Evolutionary conservation across 2,113 vertebrate genomes (phyloP), one percentile per base, ranked within the genome.

Genomic region (Chloropsis hardwickii): DNA sequence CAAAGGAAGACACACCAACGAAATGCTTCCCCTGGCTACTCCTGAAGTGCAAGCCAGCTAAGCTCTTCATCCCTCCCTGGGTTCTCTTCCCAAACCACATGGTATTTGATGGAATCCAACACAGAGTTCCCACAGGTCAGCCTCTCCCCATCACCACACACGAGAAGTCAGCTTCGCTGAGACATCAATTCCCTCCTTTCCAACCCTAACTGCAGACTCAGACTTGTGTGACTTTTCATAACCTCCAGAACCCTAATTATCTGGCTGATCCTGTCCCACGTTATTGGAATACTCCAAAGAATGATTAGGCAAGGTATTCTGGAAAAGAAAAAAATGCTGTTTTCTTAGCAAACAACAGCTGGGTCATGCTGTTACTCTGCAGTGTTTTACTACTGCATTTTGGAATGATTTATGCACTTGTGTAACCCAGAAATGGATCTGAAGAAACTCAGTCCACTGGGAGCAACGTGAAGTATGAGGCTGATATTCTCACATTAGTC

Each of bases 331-430:
- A 58, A 28, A 3, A 14, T 14, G 9, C 50, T 64, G 60, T 93
- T 96, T 91, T 81, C 77, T 86, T 5, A 91, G 77, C 84, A 95
- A 95, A 91, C 83, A 93, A 82, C 82, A 92, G 94, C 81, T 84
- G 87, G 88, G 60, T 74, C 91, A 85, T 4, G 82, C 82, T 88
- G 92, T 77, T 91, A 57, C 57, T 54, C 70, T 14, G 65, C 14
- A 2, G 48, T 28, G 58, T 48, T 50, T 86, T n/a, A 91, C 76
- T 72, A 42, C 2, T 35, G 65, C 60, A 2, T 42, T 90, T 88
- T 58, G 58, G 79, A 81, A 86, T 11, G 83, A 90, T 79, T 96
- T 91, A 81, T 4, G 27, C 40, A 22, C 79, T 92, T 66, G 57
- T 27, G 62, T 78, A 92, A 94, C 65, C 76, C 77, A 94, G 64